These are phyloP conservation scores for Neomonachus schauinslandi DNA, from an alignment of 2,113 vertebrate genomes.

Conservation along the genomic window DNA sequence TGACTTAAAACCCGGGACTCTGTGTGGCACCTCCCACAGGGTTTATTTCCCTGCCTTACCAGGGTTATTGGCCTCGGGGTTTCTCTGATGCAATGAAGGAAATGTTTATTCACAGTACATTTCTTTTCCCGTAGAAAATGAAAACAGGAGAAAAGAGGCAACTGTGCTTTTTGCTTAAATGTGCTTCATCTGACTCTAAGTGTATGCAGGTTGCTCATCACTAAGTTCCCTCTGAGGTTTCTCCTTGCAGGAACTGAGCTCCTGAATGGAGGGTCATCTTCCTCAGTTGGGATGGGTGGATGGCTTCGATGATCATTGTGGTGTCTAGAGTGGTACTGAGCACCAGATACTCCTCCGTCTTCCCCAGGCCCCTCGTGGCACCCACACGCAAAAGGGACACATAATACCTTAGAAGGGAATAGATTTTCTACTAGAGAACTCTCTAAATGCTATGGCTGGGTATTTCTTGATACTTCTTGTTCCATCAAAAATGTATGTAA, in stretches of 20 bases:
- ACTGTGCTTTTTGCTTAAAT: neutral
- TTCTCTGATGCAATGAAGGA: slow-evolving; percentile 36
- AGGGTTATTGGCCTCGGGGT: neutral
- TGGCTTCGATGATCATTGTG: neutral
- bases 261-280: neutral
- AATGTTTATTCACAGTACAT: neutral
- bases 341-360: neutral
- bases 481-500: neutral
- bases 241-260: neutral
- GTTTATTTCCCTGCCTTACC: neutral
- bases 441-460: neutral
- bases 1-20: neutral
- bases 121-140: slow-evolving; percentile 7
- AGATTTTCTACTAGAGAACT: neutral
- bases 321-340: neutral
- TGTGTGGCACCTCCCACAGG: neutral
- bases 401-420: neutral
- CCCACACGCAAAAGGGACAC: neutral
- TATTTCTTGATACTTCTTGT: neutral
- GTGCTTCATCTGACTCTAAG: neutral
- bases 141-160: neutral
- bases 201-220: neutral
- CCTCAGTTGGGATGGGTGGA: neutral
- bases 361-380: neutral
- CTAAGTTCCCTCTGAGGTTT: neutral